Percentiles rank a stretch among this genome's conserved stretches.
Evolutionary conservation across 1,140 invertebrate species (phyloP).

Genomic region (Telenomus remus): DNA sequence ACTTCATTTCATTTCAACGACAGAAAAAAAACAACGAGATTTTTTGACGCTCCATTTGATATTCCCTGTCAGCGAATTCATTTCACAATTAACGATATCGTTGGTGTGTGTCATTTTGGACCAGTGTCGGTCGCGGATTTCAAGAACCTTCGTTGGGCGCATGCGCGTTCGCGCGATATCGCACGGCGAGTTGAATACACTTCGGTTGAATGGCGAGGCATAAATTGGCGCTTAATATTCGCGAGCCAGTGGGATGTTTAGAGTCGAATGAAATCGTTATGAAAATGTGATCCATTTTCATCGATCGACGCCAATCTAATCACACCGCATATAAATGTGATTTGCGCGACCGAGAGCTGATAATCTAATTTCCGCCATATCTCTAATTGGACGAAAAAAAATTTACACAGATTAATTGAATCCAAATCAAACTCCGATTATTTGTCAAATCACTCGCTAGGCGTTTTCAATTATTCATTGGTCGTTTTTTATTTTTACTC

Average conservation of each 20-base stretch:
- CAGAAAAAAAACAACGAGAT: conserved; percentile 19
- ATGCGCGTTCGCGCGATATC: conserved; percentile 28
- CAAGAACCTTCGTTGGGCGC: conserved; percentile 40
- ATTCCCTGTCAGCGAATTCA: conserved; percentile 30
- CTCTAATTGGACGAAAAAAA: too few relatives aligned
- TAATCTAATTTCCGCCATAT: too few relatives aligned
- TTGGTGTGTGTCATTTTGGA: conserved; percentile 34
- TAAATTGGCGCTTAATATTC: conserved; percentile 38
- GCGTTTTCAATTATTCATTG: too few relatives aligned
- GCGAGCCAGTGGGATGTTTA: conserved; percentile 8
- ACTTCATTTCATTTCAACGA: conserved; percentile 9
- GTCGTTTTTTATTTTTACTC: too few relatives aligned
- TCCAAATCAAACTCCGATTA: too few relatives aligned
- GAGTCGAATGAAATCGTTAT: not conserved
- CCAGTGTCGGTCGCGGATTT: conserved; percentile 44
- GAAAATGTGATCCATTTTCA: not conserved
- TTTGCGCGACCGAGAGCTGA: too few relatives aligned
- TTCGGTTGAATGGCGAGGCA: conserved; percentile 11
- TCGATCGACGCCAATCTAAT: not conserved
- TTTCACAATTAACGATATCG: conserved; percentile 45
- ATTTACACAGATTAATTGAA: too few relatives aligned
- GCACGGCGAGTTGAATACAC: conserved; percentile 9
- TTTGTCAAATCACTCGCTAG: too few relatives aligned
- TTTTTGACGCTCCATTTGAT: conserved; percentile 38
- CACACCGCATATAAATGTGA: too few relatives aligned